phyloP scores from a whole-genome alignment of 2,113 vertebrate genomes.

The Nannobrachium achirus region DNA sequence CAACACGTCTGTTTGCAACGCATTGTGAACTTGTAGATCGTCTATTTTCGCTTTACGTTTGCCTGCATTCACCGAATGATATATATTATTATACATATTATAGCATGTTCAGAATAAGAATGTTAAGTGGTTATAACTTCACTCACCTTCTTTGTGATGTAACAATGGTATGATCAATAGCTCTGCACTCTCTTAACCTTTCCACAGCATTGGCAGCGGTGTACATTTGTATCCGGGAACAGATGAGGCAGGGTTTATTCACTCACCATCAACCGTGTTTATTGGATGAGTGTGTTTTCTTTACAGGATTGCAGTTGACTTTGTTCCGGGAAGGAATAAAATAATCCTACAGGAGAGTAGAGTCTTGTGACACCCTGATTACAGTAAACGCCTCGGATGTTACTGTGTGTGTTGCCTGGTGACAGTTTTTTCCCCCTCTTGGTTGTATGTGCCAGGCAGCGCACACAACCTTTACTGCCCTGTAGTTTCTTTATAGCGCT shows the following conservation, averaged over 20 bases:
- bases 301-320: conserved; percentile 57
- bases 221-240: conserved; percentile 56
- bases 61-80: no score
- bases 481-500: no score
- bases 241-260: conserved; percentile 68
- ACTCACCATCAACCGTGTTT: conserved; percentile 66
- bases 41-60: no score
- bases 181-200: conserved; percentile 8
- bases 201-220: conserved; percentile 34
- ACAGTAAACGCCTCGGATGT: conserved; percentile 28
- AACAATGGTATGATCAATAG: conserved; percentile 23
- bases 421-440: conserved; percentile 56
- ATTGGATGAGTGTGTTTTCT: conserved; percentile 57
- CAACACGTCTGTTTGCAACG: no score
- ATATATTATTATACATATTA: no score
- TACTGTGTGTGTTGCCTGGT: conserved; percentile 47
- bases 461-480: no score
- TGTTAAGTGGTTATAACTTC: neutral
- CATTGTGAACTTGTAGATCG: no score
- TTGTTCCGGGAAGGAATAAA: conserved; percentile 38
- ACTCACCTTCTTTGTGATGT: conserved; percentile 15
- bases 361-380: conserved; percentile 38
- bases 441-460: no score
- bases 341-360: conserved; percentile 25
- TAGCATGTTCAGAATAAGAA: no score